These are phyloP conservation scores for Adrianichthys oophorus DNA, from an alignment of 2,797 vertebrate species.

Conservation along the genomic window DNA sequence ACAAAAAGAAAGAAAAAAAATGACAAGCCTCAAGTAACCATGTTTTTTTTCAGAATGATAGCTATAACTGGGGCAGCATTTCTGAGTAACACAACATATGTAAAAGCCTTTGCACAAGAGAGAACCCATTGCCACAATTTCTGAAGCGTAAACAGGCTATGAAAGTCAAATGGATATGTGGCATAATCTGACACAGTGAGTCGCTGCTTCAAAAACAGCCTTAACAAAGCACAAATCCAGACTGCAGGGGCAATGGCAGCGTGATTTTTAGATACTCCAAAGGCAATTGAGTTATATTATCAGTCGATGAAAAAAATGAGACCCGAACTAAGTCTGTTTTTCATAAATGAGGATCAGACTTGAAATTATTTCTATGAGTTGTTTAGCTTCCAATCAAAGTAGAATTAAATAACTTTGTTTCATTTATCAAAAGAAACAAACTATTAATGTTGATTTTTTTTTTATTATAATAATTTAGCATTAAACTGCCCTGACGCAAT, in stretches of 20 bases:
- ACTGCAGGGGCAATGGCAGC: constrained; percentile 58
- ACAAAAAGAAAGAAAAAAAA: constrained; percentile 28
- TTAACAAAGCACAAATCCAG: constrained; percentile 73
- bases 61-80: constrained; percentile 74
- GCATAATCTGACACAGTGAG: constrained; percentile 83
- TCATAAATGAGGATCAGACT: neutral
- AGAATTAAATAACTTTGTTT: too few relatives aligned
- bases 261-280: constrained; percentile 65
- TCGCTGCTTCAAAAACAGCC: constrained; percentile 79
- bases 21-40: constrained; percentile 63
- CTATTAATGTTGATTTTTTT: too few relatives aligned
- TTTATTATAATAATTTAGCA: constrained; percentile 5
- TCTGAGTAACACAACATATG: constrained; percentile 79
- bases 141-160: constrained; percentile 85
- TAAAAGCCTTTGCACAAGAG: constrained; percentile 79
- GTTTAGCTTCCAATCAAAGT: neutral
- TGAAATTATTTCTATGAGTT: neutral
- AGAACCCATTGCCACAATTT: constrained; percentile 78
- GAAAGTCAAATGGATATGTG: constrained; percentile 86
- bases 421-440: too few relatives aligned
- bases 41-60: constrained; percentile 64
- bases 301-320: constrained; percentile 40
- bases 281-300: constrained; percentile 55
- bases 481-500: constrained; percentile 35
- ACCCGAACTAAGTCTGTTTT: constrained; percentile 5